Conservation (phyloP, 2,113 vertebrate species). For the Gymnobelideus leadbeateri region DNA sequence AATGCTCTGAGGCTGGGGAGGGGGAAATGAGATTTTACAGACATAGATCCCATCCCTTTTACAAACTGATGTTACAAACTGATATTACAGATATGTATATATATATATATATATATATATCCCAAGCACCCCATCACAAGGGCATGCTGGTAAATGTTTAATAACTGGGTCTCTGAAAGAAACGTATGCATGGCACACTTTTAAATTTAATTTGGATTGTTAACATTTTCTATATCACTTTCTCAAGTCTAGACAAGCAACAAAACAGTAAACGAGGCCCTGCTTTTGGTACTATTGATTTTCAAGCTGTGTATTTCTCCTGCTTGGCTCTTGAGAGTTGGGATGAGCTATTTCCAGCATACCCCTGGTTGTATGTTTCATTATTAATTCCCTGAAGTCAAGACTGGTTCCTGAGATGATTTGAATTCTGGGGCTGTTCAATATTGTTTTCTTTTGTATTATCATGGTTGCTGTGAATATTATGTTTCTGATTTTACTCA, state of each 20-base stretch:
- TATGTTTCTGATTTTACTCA: background rate
- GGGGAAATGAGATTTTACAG: too few species aligned
- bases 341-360: background rate
- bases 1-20: too few species aligned
- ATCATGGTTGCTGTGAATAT: background rate
- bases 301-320: background rate
- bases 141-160: background rate
- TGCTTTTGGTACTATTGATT: background rate
- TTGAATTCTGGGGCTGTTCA: background rate
- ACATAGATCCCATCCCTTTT: too few species aligned
- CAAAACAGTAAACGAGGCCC: background rate
- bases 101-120: too few species aligned
- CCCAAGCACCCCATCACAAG: too few species aligned
- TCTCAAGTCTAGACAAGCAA: background rate
- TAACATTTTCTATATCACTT: background rate
- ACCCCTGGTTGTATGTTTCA: background rate
- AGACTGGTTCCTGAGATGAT: background rate
- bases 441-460: background rate
- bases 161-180: background rate
- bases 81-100: too few species aligned
- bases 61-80: too few species aligned
- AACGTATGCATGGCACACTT: background rate
- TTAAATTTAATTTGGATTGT: background rate
- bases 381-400: background rate
- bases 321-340: background rate